Percentiles rank a stretch among this genome's conserved stretches.
Conservation (phyloP, 2,113 vertebrate species). For the Nestor notabilis region DNA sequence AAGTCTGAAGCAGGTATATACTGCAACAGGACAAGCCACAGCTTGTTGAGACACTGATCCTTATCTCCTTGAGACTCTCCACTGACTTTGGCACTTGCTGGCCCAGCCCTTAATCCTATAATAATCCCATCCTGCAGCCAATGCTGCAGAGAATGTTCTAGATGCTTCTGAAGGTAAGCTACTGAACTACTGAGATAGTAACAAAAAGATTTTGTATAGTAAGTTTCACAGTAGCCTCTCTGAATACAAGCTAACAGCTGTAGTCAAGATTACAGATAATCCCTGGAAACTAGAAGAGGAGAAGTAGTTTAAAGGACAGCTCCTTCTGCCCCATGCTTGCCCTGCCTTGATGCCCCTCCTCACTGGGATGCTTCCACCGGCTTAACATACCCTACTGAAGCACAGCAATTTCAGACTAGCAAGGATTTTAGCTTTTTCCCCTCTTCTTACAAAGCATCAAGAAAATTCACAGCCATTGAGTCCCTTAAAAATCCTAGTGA, state of each 20-base stretch:
- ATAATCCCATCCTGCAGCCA: background rate
- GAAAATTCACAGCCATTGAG: background rate
- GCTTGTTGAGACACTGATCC: background rate
- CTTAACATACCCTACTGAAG: background rate
- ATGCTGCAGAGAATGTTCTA: background rate
- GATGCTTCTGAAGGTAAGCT: background rate
- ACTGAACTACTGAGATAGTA: background rate
- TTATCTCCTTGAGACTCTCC: background rate
- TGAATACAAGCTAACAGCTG: background rate
- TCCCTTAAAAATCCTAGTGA: background rate
- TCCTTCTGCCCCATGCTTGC: background rate
- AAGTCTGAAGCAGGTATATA: background rate
- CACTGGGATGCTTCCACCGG: background rate
- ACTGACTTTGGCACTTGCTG: background rate
- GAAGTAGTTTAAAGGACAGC: background rate
- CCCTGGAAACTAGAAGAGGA: background rate
- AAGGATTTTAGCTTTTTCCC: background rate
- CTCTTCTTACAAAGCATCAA: background rate
- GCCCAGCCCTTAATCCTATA: conserved; percentile 15
- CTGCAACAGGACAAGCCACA: background rate
- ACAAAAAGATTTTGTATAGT: background rate
- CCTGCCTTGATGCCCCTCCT: background rate
- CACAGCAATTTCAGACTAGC: background rate
- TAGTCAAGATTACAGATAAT: background rate
- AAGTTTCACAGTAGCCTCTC: background rate